Evolutionary conservation across 2,797 vertebrate genomes (phyloP).

Genomic region (Anguilla marmorata): DNA sequence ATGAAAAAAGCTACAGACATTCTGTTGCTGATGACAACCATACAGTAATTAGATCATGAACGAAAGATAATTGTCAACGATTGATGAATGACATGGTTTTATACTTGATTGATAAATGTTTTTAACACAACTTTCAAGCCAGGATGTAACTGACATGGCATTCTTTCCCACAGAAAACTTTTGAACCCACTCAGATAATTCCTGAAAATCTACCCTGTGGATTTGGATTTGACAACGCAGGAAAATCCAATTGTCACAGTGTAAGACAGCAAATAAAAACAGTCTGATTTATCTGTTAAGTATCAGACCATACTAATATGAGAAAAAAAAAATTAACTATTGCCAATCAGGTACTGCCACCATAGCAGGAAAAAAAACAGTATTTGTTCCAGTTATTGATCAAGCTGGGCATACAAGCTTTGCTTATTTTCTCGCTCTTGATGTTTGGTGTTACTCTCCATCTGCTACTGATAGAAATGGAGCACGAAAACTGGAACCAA

Average conservation of each 20-base stretch:
- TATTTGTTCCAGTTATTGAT: conserved; percentile 44
- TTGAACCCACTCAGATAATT: not conserved
- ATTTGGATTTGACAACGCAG: not conserved
- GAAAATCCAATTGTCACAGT: not conserved
- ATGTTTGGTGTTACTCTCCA: conserved; percentile 36
- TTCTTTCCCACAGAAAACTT: not conserved
- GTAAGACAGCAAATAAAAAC: not conserved
- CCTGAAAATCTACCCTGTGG: not conserved
- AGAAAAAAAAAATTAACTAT: not conserved
- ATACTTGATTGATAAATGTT: not conserved
- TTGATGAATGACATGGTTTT: not conserved
- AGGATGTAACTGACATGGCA: not conserved
- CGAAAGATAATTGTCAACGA: not conserved
- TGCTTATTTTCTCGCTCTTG: conserved; percentile 23
- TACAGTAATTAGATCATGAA: not conserved
- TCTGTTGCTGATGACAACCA: not conserved
- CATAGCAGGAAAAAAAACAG: conserved; percentile 11
- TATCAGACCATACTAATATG: not conserved
- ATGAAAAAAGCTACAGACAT: not conserved
- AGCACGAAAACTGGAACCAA: conserved; percentile 38
- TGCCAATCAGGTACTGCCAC: not conserved
- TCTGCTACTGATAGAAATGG: conserved; percentile 52
- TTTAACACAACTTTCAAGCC: not conserved
- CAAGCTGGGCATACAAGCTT: conserved; percentile 22
- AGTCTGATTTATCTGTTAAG: not conserved